Evolutionary conservation across 2,888 invertebrate species (phyloP).

Genomic region (Biston stratarius): DNA sequence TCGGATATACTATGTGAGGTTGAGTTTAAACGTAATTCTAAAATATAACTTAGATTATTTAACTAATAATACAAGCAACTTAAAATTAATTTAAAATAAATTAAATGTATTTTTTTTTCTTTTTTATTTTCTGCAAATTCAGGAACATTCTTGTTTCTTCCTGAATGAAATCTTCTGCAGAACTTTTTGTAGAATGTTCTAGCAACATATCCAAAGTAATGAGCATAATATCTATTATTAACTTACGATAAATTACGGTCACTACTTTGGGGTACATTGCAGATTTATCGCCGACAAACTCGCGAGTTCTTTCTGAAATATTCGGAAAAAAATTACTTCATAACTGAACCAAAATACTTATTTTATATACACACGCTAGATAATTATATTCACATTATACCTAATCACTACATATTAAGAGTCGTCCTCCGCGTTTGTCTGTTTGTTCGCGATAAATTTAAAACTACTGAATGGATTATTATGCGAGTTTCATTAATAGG

Average conservation of each 20-base stretch:
- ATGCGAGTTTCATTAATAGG: too few relatives aligned
- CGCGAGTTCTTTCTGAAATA: slow-evolving; percentile 20
- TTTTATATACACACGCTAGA: neutral
- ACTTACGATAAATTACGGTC: slow-evolving; percentile 83
- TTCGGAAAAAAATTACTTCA: neutral
- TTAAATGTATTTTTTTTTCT: slow-evolving; percentile 6
- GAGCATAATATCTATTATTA: slow-evolving; percentile 82
- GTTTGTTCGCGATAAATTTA: too few relatives aligned
- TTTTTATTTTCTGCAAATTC: slow-evolving; percentile 2
- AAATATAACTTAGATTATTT: too few relatives aligned
- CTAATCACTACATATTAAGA: too few relatives aligned
- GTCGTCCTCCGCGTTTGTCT: too few relatives aligned
- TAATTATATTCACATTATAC: too few relatives aligned
- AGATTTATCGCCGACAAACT: slow-evolving; percentile 48
- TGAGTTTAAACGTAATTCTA: too few relatives aligned
- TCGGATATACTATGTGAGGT: too few relatives aligned
- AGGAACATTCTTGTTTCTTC: slow-evolving; percentile 14
- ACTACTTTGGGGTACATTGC: slow-evolving; percentile 80
- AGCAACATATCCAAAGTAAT: slow-evolving; percentile 83
- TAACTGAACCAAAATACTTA: neutral
- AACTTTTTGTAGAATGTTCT: slow-evolving; percentile 58
- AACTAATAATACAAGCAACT: neutral
- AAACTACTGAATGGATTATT: too few relatives aligned
- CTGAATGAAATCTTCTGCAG: slow-evolving; percentile 9
- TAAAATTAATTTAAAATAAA: neutral